Percentiles rank a stretch among this genome's conserved stretches.
Evolutionary conservation across 2,113 vertebrate species (phyloP).

Genomic region (Sisor rabdophorus): DNA sequence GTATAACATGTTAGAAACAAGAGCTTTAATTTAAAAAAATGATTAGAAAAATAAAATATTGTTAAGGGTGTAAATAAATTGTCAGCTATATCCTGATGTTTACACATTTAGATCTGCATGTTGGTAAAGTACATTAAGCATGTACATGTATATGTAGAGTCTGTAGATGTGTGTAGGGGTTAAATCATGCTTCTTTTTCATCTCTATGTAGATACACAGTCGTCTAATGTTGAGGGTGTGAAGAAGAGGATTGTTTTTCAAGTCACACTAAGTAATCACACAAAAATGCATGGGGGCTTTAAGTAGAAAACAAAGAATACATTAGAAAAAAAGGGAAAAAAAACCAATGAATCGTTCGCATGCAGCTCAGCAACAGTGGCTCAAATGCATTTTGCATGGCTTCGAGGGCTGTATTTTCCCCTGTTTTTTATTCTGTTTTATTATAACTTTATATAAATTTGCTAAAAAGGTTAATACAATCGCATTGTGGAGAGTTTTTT

Average conservation of each 20-base stretch:
- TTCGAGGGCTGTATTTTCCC: too few relatives aligned
- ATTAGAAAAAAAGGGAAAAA: conserved; percentile 30
- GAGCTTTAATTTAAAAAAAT: too few relatives aligned
- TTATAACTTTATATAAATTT: conserved; percentile 59
- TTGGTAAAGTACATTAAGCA: conserved; percentile 18
- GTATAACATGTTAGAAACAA: neutral
- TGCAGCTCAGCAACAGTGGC: conserved; percentile 55
- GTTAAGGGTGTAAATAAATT: neutral
- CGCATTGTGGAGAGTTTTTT: too few relatives aligned
- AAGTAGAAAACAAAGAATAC: conserved; percentile 49
- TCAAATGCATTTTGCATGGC: conserved; percentile 35
- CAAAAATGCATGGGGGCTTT: conserved; percentile 69
- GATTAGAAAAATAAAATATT: neutral
- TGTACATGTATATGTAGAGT: conserved; percentile 23
- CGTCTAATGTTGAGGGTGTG: conserved; percentile 75
- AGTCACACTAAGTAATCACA: conserved; percentile 81
- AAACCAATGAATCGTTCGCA: conserved; percentile 57
- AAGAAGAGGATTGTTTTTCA: conserved; percentile 79
- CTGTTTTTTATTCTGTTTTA: conserved; percentile 39
- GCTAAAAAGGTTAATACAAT: conserved; percentile 39
- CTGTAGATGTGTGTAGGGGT: neutral
- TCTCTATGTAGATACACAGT: conserved; percentile 70
- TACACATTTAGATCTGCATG: conserved; percentile 10
- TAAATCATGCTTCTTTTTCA: conserved; percentile 64
- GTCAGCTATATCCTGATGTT: conserved; percentile 2